Evolutionary conservation across 2,888 invertebrate genomes (phyloP).

Genomic region (Cataglyphis albicans): DNA sequence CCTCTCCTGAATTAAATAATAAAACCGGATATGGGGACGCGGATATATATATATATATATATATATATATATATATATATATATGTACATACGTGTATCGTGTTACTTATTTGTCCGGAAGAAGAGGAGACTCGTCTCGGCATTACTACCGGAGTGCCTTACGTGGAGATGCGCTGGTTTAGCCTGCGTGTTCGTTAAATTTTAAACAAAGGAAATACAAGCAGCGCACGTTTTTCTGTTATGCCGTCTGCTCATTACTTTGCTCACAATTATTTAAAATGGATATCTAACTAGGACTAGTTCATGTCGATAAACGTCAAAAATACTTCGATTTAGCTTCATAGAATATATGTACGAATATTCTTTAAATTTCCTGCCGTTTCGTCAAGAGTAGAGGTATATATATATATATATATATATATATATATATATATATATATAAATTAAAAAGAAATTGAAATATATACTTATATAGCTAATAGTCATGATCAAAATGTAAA

Average conservation of each 20-base stretch:
- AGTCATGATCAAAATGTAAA: neutral
- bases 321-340: neutral
- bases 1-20: constrained; percentile 53
- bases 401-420: neutral
- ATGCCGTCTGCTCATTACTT: constrained; percentile 6
- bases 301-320: neutral
- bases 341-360: neutral
- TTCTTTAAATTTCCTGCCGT: neutral
- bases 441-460: neutral
- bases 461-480: neutral
- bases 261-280: constrained; percentile 9
- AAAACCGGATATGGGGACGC: constrained; percentile 47
- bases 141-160: constrained; percentile 40
- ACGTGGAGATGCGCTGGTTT: constrained; percentile 35
- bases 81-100: constrained; percentile 64
- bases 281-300: neutral
- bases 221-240: neutral
- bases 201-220: constrained; percentile 52
- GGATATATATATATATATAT: constrained; percentile 27
- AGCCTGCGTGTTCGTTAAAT: constrained; percentile 32
- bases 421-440: neutral
- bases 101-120: constrained; percentile 75
- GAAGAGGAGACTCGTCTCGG: constrained; percentile 68
- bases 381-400: neutral
- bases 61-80: constrained; percentile 41